These are phyloP conservation scores for Saccostrea cuccullata DNA, from an alignment of 1,140 invertebrate genomes.

Conservation along the genomic window DNA sequence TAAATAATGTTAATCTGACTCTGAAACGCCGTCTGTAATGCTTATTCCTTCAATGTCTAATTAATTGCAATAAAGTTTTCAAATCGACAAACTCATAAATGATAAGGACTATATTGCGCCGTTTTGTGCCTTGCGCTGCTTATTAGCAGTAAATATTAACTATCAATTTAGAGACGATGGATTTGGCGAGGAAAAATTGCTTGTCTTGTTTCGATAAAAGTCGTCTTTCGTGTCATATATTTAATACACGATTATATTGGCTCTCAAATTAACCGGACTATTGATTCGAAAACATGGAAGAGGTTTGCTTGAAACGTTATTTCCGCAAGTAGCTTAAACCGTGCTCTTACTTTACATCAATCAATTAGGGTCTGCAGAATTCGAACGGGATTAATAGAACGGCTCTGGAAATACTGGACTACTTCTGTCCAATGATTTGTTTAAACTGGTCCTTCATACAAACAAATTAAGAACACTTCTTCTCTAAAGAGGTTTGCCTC, in stretches of 20 bases:
- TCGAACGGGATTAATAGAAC: slow-evolving; percentile 56
- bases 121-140: slow-evolving; percentile 39
- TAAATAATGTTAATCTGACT: slow-evolving; percentile 40
- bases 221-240: slow-evolving; percentile 59
- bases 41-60: slow-evolving; percentile 40
- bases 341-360: slow-evolving; percentile 56
- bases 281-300: slow-evolving; percentile 51
- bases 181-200: slow-evolving; percentile 42
- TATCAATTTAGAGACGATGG: slow-evolving; percentile 44
- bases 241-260: slow-evolving; percentile 55
- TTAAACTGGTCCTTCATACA: slow-evolving; percentile 59
- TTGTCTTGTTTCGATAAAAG: slow-evolving; percentile 48
- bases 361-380: slow-evolving; percentile 58
- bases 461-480: slow-evolving; percentile 64
- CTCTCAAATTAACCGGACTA: slow-evolving; percentile 51
- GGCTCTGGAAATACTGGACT: slow-evolving; percentile 49
- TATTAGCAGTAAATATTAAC: slow-evolving; percentile 45
- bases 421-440: slow-evolving; percentile 57
- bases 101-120: slow-evolving; percentile 41
- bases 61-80: slow-evolving; percentile 46
- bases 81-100: slow-evolving; percentile 47
- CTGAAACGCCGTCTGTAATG: slow-evolving; percentile 15
- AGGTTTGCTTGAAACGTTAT: slow-evolving; percentile 51
- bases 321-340: slow-evolving; percentile 56
- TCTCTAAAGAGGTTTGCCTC: slow-evolving; percentile 51